A percentile compares a stretch with the other conserved stretches of the same genome.
Conservation (phyloP, 2,113 vertebrate species). For the Thamnaconus septentrionalis region DNA sequence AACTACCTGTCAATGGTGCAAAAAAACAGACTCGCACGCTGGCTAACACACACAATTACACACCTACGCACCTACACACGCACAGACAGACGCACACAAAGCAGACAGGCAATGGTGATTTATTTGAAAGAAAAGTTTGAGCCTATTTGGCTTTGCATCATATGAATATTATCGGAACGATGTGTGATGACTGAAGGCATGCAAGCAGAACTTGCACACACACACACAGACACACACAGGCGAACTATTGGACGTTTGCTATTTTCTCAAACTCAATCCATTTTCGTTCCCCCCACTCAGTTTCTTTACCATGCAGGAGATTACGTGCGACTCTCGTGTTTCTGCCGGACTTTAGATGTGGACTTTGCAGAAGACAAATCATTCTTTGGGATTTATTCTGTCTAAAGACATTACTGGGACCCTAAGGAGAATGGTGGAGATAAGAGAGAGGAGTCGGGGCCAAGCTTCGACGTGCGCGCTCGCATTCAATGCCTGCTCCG, state of each 20-base stretch:
- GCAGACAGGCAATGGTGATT: constrained; percentile 24
- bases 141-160: constrained; percentile 18
- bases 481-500: constrained; percentile 36
- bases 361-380: constrained; percentile 56
- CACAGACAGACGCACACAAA: not conserved
- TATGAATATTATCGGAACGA: constrained; percentile 32
- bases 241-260: constrained; percentile 18
- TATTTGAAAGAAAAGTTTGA: constrained; percentile 15
- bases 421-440: constrained; percentile 44
- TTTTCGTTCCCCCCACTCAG: constrained; percentile 10
- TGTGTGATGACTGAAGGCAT: constrained; percentile 18
- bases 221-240: constrained; percentile 8
- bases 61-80: too few relatives aligned
- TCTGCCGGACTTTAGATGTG: constrained; percentile 44
- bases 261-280: constrained; percentile 36
- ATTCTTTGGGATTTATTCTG: constrained; percentile 59
- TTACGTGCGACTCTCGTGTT: constrained; percentile 56
- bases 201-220: constrained; percentile 1
- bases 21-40: constrained; percentile 19
- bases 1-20: constrained; percentile 20
- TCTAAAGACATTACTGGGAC: constrained; percentile 55
- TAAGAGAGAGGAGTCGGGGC: constrained; percentile 46
- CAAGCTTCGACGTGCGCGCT: too few relatives aligned
- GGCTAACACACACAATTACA: not conserved
- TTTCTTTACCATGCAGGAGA: constrained; percentile 14